Conservation (phyloP, 2,888 invertebrate species). For the Micoletzkya japonica region DNA sequence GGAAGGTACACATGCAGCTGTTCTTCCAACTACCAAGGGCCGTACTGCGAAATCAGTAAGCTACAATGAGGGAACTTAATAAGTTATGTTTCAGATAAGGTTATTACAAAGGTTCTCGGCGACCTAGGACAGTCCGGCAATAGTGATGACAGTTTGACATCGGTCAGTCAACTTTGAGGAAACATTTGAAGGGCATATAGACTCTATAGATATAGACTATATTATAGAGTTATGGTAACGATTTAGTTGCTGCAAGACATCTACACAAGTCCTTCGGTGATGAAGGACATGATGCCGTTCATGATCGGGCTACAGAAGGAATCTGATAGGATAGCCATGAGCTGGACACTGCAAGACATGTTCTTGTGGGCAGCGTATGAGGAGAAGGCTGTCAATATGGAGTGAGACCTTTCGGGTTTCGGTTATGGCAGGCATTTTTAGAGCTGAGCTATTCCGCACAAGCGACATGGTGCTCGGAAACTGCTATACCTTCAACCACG, state of each 20-base stretch:
- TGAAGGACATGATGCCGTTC: conserved; percentile 28
- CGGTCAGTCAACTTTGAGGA: too few relatives aligned
- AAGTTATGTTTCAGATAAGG: too few relatives aligned
- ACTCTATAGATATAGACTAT: neutral
- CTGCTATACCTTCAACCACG: conserved; percentile 43
- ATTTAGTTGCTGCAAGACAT: conserved; percentile 5
- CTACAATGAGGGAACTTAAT: neutral
- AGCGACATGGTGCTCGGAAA: conserved; percentile 38
- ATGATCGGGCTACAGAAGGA: conserved; percentile 21
- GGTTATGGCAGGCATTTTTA: too few relatives aligned
- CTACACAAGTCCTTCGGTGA: conserved; percentile 2
- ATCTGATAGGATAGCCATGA: conserved; percentile 32
- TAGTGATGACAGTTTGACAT: too few relatives aligned
- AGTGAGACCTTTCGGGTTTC: neutral
- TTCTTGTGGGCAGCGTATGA: conserved; percentile 39
- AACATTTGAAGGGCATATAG: too few relatives aligned
- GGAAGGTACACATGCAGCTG: neutral
- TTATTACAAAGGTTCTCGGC: too few relatives aligned
- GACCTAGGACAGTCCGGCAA: too few relatives aligned
- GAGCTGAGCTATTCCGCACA: conserved; percentile 27
- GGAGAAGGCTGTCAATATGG: conserved; percentile 29
- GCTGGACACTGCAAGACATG: conserved; percentile 34
- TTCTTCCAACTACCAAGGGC: neutral
- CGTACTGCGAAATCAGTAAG: conserved; percentile 13
- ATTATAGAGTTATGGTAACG: too few relatives aligned